Conservation (phyloP, 2,113 vertebrate species). For the Melanerpes aurifrons region DNA sequence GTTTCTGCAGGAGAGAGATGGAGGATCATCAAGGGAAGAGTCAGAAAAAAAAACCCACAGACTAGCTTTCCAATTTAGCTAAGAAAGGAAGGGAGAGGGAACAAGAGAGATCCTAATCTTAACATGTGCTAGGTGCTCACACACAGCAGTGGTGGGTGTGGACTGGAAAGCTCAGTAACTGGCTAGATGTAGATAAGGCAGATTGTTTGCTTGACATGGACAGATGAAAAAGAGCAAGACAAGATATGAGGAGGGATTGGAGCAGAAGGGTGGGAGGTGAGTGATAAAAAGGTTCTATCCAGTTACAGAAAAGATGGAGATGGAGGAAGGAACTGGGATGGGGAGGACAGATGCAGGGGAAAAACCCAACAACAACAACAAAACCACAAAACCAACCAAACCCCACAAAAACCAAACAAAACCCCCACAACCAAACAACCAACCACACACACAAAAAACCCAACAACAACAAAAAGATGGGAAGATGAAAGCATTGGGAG, state of each 20-base stretch:
- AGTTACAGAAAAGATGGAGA: background rate
- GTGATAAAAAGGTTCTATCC: background rate
- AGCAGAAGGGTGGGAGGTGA: background rate
- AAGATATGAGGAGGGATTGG: background rate
- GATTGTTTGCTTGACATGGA: background rate
- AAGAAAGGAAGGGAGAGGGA: background rate
- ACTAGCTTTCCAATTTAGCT: background rate
- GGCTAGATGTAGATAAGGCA: background rate
- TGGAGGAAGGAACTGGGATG: background rate
- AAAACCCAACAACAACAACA: background rate
- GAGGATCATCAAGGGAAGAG: background rate
- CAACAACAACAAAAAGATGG: background rate
- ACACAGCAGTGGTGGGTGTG: background rate
- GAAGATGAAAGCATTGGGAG: background rate
- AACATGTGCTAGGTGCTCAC: background rate
- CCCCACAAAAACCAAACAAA: too few species aligned
- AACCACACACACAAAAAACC: too few species aligned
- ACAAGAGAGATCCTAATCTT: conserved; percentile 15
- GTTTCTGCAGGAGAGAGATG: background rate
- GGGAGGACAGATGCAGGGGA: background rate
- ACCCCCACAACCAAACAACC: too few species aligned
- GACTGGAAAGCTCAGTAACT: background rate
- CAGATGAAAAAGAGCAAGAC: background rate
- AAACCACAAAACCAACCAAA: too few species aligned
- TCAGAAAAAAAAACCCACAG: background rate